phyloP scores from a whole-genome alignment of 2,888 invertebrate species.

The Spisula subtruncata region DNA sequence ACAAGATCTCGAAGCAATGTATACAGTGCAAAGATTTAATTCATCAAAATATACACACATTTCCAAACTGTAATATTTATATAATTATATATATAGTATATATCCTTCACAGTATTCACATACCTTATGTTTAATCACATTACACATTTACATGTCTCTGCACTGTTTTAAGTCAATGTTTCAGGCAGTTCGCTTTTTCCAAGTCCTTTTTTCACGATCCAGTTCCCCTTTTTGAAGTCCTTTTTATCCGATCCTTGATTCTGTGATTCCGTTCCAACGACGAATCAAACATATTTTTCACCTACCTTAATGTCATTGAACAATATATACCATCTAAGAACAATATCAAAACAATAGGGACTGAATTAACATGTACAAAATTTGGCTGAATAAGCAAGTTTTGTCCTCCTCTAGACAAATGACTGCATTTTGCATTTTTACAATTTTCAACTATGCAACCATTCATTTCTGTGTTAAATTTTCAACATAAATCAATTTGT shows the following conservation, averaged over 20 bases:
- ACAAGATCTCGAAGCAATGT: constrained; percentile 4
- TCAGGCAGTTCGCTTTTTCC: background rate
- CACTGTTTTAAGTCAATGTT: constrained; percentile 14
- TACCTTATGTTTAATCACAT: constrained; percentile 16
- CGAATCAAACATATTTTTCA: background rate
- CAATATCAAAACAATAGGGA: constrained; percentile 13
- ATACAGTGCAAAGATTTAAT: constrained; percentile 28
- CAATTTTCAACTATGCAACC: background rate
- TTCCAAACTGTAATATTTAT: background rate
- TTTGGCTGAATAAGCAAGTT: background rate
- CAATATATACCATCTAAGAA: background rate
- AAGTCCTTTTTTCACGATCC: background rate
- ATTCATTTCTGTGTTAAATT: background rate
- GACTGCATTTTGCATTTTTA: background rate
- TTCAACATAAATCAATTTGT: no score
- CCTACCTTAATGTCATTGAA: background rate
- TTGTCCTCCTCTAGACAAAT: background rate
- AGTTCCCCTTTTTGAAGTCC: background rate
- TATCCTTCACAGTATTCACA: background rate
- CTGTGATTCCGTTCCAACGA: constrained; percentile 9
- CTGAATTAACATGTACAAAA: background rate
- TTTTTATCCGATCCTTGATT: background rate
- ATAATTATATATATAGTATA: background rate
- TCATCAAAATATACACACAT: constrained; percentile 23
- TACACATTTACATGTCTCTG: constrained; percentile 23